Base-by-base conservation (phyloP, 2,888 invertebrate species). In the Conchocele bisecta region DNA sequence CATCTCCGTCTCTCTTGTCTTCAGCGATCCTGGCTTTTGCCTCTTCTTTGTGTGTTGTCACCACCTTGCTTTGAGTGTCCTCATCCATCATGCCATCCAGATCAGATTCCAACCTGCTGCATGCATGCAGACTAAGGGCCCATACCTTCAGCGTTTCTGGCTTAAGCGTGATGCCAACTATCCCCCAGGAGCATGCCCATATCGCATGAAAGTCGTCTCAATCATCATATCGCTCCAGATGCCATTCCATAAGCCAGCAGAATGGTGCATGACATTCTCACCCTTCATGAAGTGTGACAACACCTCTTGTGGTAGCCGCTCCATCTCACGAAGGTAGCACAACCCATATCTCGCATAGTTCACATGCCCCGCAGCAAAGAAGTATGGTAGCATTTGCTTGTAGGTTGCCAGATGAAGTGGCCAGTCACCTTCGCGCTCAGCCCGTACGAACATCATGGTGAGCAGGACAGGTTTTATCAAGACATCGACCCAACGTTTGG, bases 201-300 rank as follows among this genome's bases (percentile, higher is more conserved):
- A n/a, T n/a, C n/a, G n/a, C n/a, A n/a, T n/a, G n/a, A n/a, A n/a
- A n/a, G 78, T 83, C 7, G 75, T 75, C 50, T 83, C 82, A 22
- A 81, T 83, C 39, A 65, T 77, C 74, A 79, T 70, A 48, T 82
- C 80, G 37, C 68, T 60, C 71, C 79, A 79, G 0, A 81, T 74
- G 2, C 73, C 81, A 60, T 83, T 83, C 70, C 74, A 83, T n/a
- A 79, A 35, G 26, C 82, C 82, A 20, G 66, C 44, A 20, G 64
- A 65, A 44, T 82, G 74, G 9, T 66, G 64, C 69, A 71, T 75
- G 22, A 76, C 79, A 68, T 81, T 82, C 17, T 81, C 58, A n/a
- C 78, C 79, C 33, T 60, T 61, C 48, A 66, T 9, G 65, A 65
- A 83, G n/a, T 46, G 44, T 0, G 51, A 13, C 15, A 51, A 29